phyloP scores from a whole-genome alignment of 2,113 vertebrate genomes.

The Oncorhynchus clarkii region DNA sequence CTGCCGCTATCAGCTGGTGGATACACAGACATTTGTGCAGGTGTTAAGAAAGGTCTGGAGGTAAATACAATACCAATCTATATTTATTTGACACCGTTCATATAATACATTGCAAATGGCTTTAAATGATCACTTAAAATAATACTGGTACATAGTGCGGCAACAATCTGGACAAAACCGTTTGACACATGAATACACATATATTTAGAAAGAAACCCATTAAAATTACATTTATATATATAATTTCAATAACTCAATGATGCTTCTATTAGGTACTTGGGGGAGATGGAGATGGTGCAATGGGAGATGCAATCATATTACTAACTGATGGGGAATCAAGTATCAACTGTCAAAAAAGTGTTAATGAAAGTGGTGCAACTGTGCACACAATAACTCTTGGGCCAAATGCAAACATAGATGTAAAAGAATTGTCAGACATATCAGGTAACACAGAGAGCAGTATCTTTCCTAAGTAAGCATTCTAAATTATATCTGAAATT shows the following conservation, averaged over 20 bases:
- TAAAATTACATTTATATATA: no score
- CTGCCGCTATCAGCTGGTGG: neutral
- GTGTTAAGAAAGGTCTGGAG: slow-evolving; percentile 24
- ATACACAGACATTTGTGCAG: neutral
- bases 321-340: slow-evolving; percentile 51
- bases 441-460: slow-evolving; percentile 56
- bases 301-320: slow-evolving; percentile 66
- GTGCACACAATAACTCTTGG: slow-evolving; percentile 67
- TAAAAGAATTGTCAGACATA: slow-evolving; percentile 51
- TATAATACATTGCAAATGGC: no score
- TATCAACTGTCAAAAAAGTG: slow-evolving; percentile 38
- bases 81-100: no score
- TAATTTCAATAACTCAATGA: neutral
- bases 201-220: no score
- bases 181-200: no score
- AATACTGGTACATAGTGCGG: no score
- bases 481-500: no score
- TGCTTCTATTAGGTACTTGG: slow-evolving; percentile 54
- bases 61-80: slow-evolving; percentile 5
- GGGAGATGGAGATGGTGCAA: slow-evolving; percentile 33
- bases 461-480: no score
- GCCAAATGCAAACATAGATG: slow-evolving; percentile 20
- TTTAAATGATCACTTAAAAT: no score
- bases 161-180: no score
- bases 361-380: slow-evolving; percentile 50